A percentile compares a stretch with the other conserved stretches of the same genome.
Evolutionary conservation across 2,797 vertebrate genomes (phyloP).

Genomic region (Lutra lutra): DNA sequence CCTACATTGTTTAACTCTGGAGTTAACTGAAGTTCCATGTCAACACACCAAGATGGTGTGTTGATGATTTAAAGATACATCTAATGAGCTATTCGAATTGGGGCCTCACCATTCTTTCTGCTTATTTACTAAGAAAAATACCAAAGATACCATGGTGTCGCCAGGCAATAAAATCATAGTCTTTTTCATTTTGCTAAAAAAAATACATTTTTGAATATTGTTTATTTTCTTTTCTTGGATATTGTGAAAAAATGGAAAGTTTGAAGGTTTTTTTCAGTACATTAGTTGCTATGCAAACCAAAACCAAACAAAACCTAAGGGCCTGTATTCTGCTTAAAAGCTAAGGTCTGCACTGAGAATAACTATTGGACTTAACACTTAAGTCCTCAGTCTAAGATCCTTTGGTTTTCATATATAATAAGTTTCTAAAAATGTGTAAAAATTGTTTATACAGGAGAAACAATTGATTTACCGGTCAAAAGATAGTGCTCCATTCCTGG

Average conservation of each 20-base stretch:
- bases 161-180: background rate
- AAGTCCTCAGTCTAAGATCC: background rate
- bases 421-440: background rate
- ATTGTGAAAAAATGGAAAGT: background rate
- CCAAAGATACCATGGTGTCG: background rate
- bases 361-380: background rate
- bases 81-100: background rate
- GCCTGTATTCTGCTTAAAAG: constrained; percentile 20
- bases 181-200: background rate
- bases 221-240: background rate
- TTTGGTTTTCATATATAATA: background rate
- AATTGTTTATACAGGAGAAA: background rate
- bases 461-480: background rate
- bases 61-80: background rate
- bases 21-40: background rate
- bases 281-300: background rate
- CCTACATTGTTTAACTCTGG: background rate
- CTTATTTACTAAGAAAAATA: constrained; percentile 18
- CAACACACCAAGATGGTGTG: background rate
- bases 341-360: background rate
- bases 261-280: background rate
- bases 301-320: background rate
- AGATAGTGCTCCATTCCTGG: background rate
- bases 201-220: background rate
- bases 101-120: background rate